Evolutionary conservation across 1,140 invertebrate species (phyloP).

Genomic region (Drosophila mojavensis): DNA sequence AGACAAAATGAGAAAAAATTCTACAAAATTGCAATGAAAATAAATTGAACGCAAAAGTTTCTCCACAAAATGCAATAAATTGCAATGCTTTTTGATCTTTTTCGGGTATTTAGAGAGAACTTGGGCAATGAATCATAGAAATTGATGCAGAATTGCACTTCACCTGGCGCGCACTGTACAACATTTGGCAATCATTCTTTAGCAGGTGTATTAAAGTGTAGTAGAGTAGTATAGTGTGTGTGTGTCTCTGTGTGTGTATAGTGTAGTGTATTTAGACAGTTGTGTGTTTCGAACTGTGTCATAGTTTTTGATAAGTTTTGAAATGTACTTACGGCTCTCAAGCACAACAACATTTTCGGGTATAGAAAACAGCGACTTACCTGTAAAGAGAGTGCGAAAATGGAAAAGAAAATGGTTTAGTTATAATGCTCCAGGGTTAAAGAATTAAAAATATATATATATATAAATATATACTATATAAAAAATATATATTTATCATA

Average conservation of each 20-base stretch:
- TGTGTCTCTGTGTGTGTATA: neutral
- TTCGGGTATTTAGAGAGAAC: slow-evolving; percentile 4
- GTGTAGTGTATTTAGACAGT: neutral
- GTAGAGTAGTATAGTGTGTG: neutral
- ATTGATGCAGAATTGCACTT: neutral
- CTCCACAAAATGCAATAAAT: slow-evolving; percentile 46
- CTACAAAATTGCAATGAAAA: slow-evolving; percentile 45
- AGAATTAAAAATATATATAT: slow-evolving; percentile 25
- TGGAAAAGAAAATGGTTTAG: slow-evolving; percentile 32
- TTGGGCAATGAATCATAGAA: neutral
- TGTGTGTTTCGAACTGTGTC: slow-evolving; percentile 40
- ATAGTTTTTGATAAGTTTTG: slow-evolving; percentile 69
- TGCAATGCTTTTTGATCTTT: slow-evolving; percentile 58
- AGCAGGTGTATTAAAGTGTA: slow-evolving; percentile 17
- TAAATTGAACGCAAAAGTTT: slow-evolving; percentile 53
- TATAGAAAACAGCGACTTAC: slow-evolving; percentile 83
- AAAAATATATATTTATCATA: slow-evolving; percentile 26
- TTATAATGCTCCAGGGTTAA: slow-evolving; percentile 27
- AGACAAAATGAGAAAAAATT: slow-evolving; percentile 60
- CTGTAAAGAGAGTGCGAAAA: slow-evolving; percentile 61
- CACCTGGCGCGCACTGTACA: slow-evolving; percentile 4
- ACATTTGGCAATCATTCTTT: slow-evolving; percentile 38
- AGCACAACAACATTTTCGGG: slow-evolving; percentile 82
- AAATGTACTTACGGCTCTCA: slow-evolving; percentile 81
- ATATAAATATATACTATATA: slow-evolving; percentile 6